These are phyloP conservation scores for Pherbina coryleti DNA, from an alignment of 2,888 invertebrate species.

Conservation along the genomic window DNA sequence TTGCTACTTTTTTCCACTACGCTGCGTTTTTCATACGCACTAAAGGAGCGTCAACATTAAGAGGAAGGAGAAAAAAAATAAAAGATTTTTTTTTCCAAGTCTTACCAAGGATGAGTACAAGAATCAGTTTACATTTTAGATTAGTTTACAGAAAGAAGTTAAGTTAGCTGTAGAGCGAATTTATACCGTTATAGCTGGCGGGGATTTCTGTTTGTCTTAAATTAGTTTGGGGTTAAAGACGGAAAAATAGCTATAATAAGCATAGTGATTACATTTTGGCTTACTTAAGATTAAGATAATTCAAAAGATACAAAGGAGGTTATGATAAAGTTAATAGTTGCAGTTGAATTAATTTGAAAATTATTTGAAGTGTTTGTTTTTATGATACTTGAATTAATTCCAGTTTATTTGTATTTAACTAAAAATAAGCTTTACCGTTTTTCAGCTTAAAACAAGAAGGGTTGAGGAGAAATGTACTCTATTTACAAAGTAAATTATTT, in stretches of 20 bases:
- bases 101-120: not conserved
- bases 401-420: not conserved
- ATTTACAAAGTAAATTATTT: no score
- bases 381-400: not conserved
- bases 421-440: no score
- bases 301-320: not conserved
- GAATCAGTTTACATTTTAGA: slow-evolving; percentile 25
- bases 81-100: not conserved
- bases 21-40: slow-evolving; percentile 21
- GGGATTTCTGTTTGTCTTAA: not conserved
- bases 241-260: not conserved
- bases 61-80: not conserved
- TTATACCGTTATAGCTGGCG: not conserved
- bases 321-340: not conserved
- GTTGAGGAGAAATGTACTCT: no score
- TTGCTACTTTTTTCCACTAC: slow-evolving; percentile 26
- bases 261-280: no score
- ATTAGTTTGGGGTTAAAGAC: not conserved
- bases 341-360: not conserved
- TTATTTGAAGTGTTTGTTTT: not conserved
- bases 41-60: not conserved
- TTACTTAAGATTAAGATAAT: not conserved
- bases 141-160: slow-evolving; percentile 29
- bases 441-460: no score
- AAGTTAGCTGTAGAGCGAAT: not conserved